Conservation (phyloP, 2,888 invertebrate genomes). For the Acholoe squamosa region DNA sequence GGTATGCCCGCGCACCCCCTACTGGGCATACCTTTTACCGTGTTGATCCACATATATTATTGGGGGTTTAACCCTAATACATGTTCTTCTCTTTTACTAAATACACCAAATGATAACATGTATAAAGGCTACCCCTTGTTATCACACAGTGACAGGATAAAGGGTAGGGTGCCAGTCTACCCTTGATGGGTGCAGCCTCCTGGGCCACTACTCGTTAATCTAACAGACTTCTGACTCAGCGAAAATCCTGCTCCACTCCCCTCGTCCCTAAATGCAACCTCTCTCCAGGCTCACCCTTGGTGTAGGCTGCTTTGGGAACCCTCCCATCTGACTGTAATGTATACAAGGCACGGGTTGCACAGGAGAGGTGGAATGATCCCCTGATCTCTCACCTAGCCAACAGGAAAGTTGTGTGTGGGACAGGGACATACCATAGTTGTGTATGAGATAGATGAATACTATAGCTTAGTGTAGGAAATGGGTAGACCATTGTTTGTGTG, state of each 20-base stretch:
- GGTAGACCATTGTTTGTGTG: too few species aligned
- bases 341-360: slow-evolving; percentile 11
- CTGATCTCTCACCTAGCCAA: too few species aligned
- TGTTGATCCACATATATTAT: too few species aligned
- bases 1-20: too few species aligned
- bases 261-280: background rate
- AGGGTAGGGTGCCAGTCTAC: background rate
- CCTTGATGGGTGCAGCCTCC: background rate
- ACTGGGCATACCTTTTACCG: too few species aligned
- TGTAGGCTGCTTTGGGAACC: background rate
- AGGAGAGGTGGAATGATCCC: background rate
- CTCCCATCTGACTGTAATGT: background rate
- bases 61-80: background rate
- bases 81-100: too few species aligned
- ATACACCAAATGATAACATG: too few species aligned
- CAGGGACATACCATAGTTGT: too few species aligned
- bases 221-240: slow-evolving; percentile 22
- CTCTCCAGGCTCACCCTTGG: background rate
- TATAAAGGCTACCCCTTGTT: too few species aligned
- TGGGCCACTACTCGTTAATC: background rate
- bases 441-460: too few species aligned
- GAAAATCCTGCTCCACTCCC: background rate
- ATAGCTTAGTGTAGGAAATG: too few species aligned
- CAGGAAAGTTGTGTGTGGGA: too few species aligned
- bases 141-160: background rate